A percentile compares a stretch with the other conserved stretches of the same genome.
Conservation (phyloP, 2,888 invertebrate species). For the Bedellia somnulentella region DNA sequence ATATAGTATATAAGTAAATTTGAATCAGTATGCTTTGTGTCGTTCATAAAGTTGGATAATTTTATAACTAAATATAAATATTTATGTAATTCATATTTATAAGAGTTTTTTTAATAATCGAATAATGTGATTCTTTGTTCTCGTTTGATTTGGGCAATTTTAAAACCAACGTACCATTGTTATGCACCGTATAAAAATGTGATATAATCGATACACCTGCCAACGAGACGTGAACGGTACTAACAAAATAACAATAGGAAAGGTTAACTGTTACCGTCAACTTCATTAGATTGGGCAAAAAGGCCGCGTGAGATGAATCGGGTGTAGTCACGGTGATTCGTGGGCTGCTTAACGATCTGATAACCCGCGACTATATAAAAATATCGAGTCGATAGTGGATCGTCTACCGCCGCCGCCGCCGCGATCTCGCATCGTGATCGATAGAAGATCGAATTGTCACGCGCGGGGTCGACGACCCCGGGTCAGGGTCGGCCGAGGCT, state of each 20-base stretch:
- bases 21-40: too few species aligned
- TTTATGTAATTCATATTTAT: too few species aligned
- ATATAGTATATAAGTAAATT: too few species aligned
- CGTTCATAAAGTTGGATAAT: too few species aligned
- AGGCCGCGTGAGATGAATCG: neutral
- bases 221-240: slow-evolving; percentile 37
- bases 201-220: slow-evolving; percentile 24
- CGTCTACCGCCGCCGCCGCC: slow-evolving; percentile 6
- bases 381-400: slow-evolving; percentile 30
- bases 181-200: slow-evolving; percentile 5
- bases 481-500: slow-evolving; percentile 52
- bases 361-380: slow-evolving; percentile 5
- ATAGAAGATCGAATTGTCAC: slow-evolving; percentile 59
- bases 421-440: slow-evolving; percentile 53
- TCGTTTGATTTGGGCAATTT: too few species aligned
- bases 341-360: slow-evolving; percentile 10
- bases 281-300: slow-evolving; percentile 22
- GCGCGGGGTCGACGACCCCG: slow-evolving; percentile 44
- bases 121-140: slow-evolving; percentile 3
- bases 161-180: slow-evolving; percentile 5
- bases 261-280: slow-evolving; percentile 36
- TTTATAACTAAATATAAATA: too few species aligned
- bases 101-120: too few species aligned
- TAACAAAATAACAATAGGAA: slow-evolving; percentile 30
- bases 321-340: slow-evolving; percentile 29